phyloP scores from a whole-genome alignment of 2,113 vertebrate species.

The Pantherophis guttatus region DNA sequence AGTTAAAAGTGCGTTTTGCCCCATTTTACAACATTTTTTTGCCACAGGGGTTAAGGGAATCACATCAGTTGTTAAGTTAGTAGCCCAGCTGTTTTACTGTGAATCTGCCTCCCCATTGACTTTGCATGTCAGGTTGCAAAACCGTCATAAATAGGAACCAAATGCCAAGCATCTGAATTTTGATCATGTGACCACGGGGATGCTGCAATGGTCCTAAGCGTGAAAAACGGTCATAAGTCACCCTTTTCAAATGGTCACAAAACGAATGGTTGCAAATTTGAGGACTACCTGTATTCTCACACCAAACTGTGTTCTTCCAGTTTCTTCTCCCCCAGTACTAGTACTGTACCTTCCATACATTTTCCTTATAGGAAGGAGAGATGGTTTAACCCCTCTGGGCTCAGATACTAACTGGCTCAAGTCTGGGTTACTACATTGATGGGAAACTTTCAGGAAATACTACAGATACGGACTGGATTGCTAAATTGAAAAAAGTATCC shows the following conservation, averaged over 20 bases:
- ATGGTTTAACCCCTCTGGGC: not conserved
- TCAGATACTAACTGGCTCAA: not conserved
- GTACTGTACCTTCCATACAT: not conserved
- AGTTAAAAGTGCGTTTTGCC: not conserved
- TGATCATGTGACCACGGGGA: not conserved
- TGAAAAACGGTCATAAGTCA: not conserved
- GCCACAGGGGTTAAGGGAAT: not conserved
- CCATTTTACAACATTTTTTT: not conserved
- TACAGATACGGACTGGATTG: not conserved
- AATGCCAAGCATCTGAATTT: not conserved
- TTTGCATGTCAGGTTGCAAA: not conserved
- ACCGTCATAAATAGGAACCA: not conserved
- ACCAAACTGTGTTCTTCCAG: not conserved
- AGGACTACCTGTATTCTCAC: not conserved
- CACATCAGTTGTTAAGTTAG: not conserved
- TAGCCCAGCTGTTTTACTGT: not conserved
- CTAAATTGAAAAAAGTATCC: not conserved
- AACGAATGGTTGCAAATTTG: not conserved
- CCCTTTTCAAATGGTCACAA: not conserved
- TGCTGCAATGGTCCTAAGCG: not conserved
- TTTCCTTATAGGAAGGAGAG: not conserved
- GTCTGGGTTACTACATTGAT: not conserved
- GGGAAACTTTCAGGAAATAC: not conserved
- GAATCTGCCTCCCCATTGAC: not conserved
- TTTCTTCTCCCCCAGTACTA: not conserved